A percentile compares a stretch with the other conserved stretches of the same genome.
These are phyloP conservation scores for Triplophysa dalaica DNA, from an alignment of 2,113 vertebrate species.

Conservation along the genomic window DNA sequence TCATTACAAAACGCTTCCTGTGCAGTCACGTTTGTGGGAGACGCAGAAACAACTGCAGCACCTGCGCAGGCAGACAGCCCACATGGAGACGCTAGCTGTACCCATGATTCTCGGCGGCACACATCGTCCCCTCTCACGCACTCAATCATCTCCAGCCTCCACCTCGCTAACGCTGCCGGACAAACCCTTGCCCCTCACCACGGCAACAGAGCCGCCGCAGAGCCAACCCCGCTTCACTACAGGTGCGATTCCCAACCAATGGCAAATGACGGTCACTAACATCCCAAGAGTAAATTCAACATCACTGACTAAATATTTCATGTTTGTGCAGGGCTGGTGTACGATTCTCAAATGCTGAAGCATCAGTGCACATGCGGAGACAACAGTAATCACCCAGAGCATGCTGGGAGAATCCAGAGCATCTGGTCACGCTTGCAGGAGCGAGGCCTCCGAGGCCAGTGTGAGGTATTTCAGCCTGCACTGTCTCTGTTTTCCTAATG, in stretches of 20 bases:
- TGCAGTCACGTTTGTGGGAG: constrained; percentile 85
- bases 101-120: constrained; percentile 61
- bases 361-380: constrained; percentile 94
- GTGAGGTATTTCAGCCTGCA: constrained; percentile 78
- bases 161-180: constrained; percentile 77
- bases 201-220: constrained; percentile 73
- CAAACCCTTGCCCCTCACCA: constrained; percentile 46
- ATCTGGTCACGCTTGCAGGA: constrained; percentile 97
- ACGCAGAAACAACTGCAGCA: constrained; percentile 83
- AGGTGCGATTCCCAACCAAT: constrained; percentile 70
- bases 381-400: constrained; percentile 94
- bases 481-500: constrained; percentile 4
- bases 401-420: constrained; percentile 95
- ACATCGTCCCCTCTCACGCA: constrained; percentile 83
- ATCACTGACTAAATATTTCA: not conserved
- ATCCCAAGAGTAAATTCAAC: constrained; percentile 30
- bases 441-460: constrained; percentile 86
- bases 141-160: constrained; percentile 87
- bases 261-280: constrained; percentile 72
- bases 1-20: not conserved
- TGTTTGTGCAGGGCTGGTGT: constrained; percentile 52
- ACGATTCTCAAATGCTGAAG: constrained; percentile 91
- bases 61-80: constrained; percentile 76
- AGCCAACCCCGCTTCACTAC: constrained; percentile 84
- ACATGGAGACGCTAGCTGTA: constrained; percentile 74